Evolutionary conservation across 2,797 vertebrate species (phyloP), one percentile per base, ranked within the genome.

Genomic region (Acanthopagrus latus): DNA sequence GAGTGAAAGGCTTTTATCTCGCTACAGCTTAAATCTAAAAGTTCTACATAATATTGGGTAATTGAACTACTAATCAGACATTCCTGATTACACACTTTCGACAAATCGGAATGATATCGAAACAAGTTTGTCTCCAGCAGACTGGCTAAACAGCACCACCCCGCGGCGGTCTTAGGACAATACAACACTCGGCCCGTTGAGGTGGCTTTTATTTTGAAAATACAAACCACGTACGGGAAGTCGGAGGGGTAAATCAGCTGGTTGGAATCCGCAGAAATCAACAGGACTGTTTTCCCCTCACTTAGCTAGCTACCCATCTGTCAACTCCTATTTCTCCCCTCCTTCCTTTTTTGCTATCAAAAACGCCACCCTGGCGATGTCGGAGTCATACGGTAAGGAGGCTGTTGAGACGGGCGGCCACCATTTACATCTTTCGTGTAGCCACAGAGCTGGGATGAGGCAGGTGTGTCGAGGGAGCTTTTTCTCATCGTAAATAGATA

Each of bases 371-470:
- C 38, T 88, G 88, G 91, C 83, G 90, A 96, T 96, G 95, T 96
- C 95, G 71, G 95, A 96, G 88, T 95, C 95, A 2, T 96, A 96
- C 93, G 95, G 95, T 96, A 95, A 91, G 94, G 1, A 65, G 46
- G 18, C 23, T 27, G 67, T 4, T 51, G 52, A 5, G 52, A 16
- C 23, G 0, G 8, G 58, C 8, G 4, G 14, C 14, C 38, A 60
- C 48, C 7, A 1, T 54, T 33, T 62, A 17, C 57, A 47, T 70
- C 1, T 64, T 64, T 21, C 60, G 57, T 55, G 47, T 43, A 43
- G 47, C 52, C 43, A 7, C 44, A 41, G 41, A 58, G 20, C 41
- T 16, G 62, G 57, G 80, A 86, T 59, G 76, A 66, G 69, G 82
- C 89, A 93, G 91, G 89, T 93, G 89, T 89, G 86, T 56, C 74